Conservation (phyloP, 2,113 vertebrate species). For the Zootoca vivipara region DNA sequence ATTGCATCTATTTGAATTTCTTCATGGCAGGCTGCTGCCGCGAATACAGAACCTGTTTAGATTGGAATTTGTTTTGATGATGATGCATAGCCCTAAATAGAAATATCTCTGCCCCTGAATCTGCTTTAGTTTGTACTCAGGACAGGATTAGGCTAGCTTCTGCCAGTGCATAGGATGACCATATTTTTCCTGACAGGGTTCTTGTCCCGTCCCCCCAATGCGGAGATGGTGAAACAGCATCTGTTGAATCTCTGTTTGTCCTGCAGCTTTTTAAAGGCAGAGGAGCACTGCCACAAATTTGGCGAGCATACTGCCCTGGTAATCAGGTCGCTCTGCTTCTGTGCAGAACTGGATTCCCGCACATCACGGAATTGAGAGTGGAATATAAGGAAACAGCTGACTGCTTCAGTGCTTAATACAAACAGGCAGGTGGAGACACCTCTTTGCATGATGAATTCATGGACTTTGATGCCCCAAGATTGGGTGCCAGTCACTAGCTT, state of each 20-base stretch:
- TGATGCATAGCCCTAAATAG: not conserved
- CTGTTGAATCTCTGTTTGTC: not conserved
- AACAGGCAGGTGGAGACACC: not conserved
- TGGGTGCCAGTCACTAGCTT: not conserved
- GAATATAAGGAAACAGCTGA: not conserved
- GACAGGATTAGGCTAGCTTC: too few relatives aligned
- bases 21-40: not conserved
- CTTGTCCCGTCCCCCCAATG: not conserved
- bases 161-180: too few relatives aligned
- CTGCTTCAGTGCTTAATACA: not conserved
- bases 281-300: not conserved
- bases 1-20: not conserved
- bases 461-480: not conserved
- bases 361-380: not conserved
- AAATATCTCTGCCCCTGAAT: not conserved
- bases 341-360: not conserved
- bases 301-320: not conserved
- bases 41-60: not conserved
- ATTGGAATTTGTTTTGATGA: not conserved
- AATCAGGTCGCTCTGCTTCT: not conserved
- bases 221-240: not conserved
- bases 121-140: too few relatives aligned
- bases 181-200: not conserved
- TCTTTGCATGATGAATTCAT: not conserved
- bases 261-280: not conserved